Base-by-base conservation (phyloP, 2,113 vertebrate species). In the Cryptotis parvus region DNA sequence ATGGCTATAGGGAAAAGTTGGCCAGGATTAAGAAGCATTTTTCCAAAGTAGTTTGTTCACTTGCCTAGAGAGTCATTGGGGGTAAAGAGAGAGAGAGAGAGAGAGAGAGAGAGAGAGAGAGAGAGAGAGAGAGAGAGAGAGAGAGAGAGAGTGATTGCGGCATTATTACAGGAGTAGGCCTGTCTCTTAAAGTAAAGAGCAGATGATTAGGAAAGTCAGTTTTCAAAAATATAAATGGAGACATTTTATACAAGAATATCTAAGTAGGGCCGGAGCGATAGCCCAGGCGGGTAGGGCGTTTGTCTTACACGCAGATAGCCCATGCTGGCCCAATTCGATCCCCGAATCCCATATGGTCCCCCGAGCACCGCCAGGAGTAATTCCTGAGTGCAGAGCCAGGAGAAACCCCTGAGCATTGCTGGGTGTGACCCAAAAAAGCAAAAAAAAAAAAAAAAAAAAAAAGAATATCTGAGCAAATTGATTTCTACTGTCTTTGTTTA, bases 11-110 rank as follows among this genome's bases (percentile, higher is more conserved):
- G 15, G 1, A 4, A 31, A 12, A 89, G 20, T 16, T 81, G 45
- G 45, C 91, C 45, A 69, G 88, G 18, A 72, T 15, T 55, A 90
- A 85, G 39, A 52, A 66, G 7, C n/a, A 35, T 68, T 88, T 90
- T 52, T 66, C 63, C 55, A 63, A 86, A 90, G 43, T 9, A 35
- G 33, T 75, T 90, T 91, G 52, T 12, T 79, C 45, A 84, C 37
- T 37, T 84, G n/a, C 41, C 76, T 90, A 65, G n/a, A 55, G 24
- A 80, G 33, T 81, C 49, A 65, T 52, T 90, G 76, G 73, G 37
- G n/a, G n/a, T n/a, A n/a, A n/a, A 92, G 43, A 11, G 6, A 11
- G 43, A 11, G 43, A 11, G 43, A 11, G 6, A 11, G 43, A 12
- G 55, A 18, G 22, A 18, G 20, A 58, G 20, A 55, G 4, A 55